Conservation (phyloP, 2,797 vertebrate genomes). For the Pangasius macronema region DNA sequence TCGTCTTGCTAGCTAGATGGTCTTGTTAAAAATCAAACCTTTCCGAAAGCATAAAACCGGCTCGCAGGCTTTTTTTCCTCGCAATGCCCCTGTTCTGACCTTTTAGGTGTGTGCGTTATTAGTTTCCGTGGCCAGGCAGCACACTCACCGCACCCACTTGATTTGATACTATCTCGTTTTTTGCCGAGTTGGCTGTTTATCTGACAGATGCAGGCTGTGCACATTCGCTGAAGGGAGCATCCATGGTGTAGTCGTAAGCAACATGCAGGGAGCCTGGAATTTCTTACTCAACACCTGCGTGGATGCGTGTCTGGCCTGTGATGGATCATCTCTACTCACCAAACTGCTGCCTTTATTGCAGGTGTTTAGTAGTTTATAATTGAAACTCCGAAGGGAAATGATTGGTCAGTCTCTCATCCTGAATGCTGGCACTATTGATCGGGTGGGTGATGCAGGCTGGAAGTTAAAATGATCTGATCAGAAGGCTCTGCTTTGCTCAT, state of each 20-base stretch:
- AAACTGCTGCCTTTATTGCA: slow-evolving; percentile 58
- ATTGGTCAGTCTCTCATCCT: slow-evolving; percentile 64
- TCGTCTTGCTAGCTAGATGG: background rate
- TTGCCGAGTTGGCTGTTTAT: slow-evolving; percentile 13
- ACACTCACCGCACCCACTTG: slow-evolving; percentile 7
- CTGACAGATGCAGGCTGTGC: slow-evolving; percentile 16
- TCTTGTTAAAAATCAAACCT: slow-evolving; percentile 9
- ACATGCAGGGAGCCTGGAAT: background rate
- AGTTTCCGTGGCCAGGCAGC: slow-evolving; percentile 8
- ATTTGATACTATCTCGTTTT: slow-evolving; percentile 21
- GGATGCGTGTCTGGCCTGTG: slow-evolving; percentile 21
- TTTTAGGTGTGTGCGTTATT: background rate
- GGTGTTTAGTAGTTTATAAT: slow-evolving; percentile 68
- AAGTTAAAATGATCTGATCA: slow-evolving; percentile 64
- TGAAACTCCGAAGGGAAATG: slow-evolving; percentile 60
- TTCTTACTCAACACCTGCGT: slow-evolving; percentile 25
- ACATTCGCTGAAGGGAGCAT: background rate
- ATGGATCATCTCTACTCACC: slow-evolving; percentile 53
- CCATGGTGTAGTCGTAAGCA: background rate
- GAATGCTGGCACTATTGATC: slow-evolving; percentile 58
- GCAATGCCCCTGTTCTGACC: slow-evolving; percentile 4
- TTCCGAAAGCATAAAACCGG: background rate
- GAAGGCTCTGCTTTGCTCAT: slow-evolving; percentile 57
- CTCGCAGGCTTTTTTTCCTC: background rate
- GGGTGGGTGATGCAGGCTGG: slow-evolving; percentile 46